Conservation (phyloP, 2,888 invertebrate genomes). For the Neelides folsomi region DNA sequence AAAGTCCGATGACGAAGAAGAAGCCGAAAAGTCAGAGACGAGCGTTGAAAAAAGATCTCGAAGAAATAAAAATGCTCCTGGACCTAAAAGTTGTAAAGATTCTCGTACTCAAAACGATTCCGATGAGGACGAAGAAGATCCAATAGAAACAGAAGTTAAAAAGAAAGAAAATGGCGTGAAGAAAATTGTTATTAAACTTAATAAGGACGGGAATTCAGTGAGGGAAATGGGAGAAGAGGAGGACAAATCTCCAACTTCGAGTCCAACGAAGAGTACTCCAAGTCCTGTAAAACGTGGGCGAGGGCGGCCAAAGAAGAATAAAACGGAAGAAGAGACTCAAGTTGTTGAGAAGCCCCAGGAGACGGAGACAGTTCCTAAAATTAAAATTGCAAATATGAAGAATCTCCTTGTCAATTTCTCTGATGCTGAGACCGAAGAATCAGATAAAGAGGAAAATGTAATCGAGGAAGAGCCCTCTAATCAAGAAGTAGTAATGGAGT, state of each 20-base stretch:
- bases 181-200: constrained; percentile 3
- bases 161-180: constrained; percentile 5
- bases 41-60: too few relatives aligned
- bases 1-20: constrained; percentile 36
- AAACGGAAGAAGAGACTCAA: constrained; percentile 15
- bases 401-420: too few relatives aligned
- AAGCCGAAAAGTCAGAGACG: constrained; percentile 26
- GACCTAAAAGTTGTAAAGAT: too few relatives aligned
- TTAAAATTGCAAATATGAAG: not conserved
- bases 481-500: too few relatives aligned
- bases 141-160: constrained; percentile 27
- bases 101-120: constrained; percentile 33
- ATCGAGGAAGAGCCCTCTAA: too few relatives aligned
- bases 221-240: constrained; percentile 6
- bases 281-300: not conserved
- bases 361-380: constrained; percentile 35
- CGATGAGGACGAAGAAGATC: constrained; percentile 34
- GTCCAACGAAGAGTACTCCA: not conserved
- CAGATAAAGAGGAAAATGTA: too few relatives aligned
- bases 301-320: constrained; percentile 16
- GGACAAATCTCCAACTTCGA: too few relatives aligned
- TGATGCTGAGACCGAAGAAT: too few relatives aligned
- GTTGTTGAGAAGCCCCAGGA: too few relatives aligned
- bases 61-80: too few relatives aligned
- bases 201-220: constrained; percentile 3